A percentile compares a stretch with the other conserved stretches of the same genome.
Conservation (phyloP, 1,140 invertebrate species). For the Brachionus plicatilis region DNA sequence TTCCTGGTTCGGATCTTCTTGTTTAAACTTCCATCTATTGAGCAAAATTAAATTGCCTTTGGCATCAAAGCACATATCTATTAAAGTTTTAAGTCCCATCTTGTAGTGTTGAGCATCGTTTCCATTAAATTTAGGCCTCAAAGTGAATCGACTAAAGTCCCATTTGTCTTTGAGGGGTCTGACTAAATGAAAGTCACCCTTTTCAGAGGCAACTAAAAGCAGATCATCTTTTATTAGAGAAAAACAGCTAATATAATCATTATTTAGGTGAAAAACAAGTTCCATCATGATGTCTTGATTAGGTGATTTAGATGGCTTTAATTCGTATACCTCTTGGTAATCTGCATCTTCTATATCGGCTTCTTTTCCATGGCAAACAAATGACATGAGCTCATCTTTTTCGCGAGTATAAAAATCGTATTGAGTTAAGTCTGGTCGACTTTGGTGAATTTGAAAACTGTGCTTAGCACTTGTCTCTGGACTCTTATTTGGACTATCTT, state of each 20-base stretch:
- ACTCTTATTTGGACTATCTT: background rate
- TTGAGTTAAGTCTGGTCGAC: background rate
- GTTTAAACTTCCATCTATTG: conserved; percentile 17
- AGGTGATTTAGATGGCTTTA: background rate
- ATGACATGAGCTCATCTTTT: conserved; percentile 22
- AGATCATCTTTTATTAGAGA: conserved; percentile 22
- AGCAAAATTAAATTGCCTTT: conserved; percentile 25
- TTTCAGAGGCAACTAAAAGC: background rate
- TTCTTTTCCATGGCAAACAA: conserved; percentile 30
- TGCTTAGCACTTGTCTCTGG: background rate
- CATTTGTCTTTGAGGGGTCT: conserved; percentile 21
- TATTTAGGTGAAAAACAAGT: background rate
- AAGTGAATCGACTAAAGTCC: background rate
- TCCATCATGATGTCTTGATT: background rate
- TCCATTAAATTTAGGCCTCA: conserved; percentile 1
- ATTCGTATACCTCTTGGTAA: conserved; percentile 14
- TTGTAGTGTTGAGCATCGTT: conserved; percentile 1
- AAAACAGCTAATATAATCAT: conserved; percentile 2
- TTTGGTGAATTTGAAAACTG: conserved; percentile 30
- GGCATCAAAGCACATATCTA: conserved; percentile 20
- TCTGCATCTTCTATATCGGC: conserved; percentile 28
- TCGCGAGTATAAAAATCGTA: conserved; percentile 32
- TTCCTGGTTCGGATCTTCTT: background rate
- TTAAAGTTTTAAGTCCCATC: background rate
- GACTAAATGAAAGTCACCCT: background rate